Conservation (phyloP, 2,113 vertebrate genomes). For the Puma concolor region DNA sequence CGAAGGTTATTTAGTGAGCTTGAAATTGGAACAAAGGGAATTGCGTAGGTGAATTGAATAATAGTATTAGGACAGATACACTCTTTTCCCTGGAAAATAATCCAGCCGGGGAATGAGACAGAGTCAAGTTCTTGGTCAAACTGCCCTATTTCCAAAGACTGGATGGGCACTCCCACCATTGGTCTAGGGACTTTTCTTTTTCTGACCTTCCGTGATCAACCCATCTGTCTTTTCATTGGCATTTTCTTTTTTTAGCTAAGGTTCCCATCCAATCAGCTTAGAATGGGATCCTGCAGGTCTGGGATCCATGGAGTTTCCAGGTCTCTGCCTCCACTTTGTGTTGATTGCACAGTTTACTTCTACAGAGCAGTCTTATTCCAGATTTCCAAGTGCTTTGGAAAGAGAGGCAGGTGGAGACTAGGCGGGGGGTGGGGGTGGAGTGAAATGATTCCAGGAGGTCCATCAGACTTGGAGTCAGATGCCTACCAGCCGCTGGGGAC, state of each 20-base stretch:
- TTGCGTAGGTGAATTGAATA: background rate
- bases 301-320: background rate
- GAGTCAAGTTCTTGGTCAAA: background rate
- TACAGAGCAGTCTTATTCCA: background rate
- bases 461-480: background rate
- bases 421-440: background rate
- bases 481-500: background rate
- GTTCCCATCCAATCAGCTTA: background rate
- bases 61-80: background rate
- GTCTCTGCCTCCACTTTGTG: background rate
- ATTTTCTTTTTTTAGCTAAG: background rate
- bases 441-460: background rate
- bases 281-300: background rate
- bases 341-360: background rate
- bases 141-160: background rate
- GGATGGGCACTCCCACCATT: background rate
- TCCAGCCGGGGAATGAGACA: background rate
- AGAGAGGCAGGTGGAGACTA: background rate
- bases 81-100: background rate
- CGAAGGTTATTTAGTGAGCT: background rate
- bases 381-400: background rate
- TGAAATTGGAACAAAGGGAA: background rate
- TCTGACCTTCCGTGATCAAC: background rate
- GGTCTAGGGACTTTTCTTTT: background rate
- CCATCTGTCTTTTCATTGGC: background rate